Evolutionary conservation across 2,888 invertebrate genomes (phyloP).

Genomic region (Apodemia zela): DNA sequence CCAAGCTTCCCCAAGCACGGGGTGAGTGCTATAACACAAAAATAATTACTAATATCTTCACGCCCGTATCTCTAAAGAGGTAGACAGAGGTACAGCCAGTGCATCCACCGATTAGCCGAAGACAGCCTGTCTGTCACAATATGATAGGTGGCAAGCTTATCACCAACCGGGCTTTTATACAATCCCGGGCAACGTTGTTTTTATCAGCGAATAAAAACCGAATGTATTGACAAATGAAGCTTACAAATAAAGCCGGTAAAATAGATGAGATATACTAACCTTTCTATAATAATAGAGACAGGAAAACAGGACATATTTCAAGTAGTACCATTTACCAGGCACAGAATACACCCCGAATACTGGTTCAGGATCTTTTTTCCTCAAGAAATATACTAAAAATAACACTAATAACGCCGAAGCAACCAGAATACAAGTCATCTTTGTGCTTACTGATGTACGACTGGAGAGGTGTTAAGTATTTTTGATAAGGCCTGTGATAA

Average conservation of each 20-base stretch:
- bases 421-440: slow-evolving; percentile 10
- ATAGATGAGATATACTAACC: slow-evolving; percentile 57
- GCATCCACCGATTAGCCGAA: no score
- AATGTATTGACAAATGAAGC: no score
- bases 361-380: slow-evolving; percentile 62
- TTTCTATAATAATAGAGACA: slow-evolving; percentile 76
- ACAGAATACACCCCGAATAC: slow-evolving; percentile 81
- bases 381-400: slow-evolving; percentile 46
- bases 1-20: no score
- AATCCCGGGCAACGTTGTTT: no score
- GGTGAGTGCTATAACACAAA: no score
- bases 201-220: neutral
- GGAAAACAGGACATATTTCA: slow-evolving; percentile 81
- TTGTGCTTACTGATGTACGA: neutral
- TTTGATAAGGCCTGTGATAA: neutral
- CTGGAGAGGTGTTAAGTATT: neutral
- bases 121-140: no score
- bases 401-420: slow-evolving; percentile 33
- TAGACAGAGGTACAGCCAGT: no score
- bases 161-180: no score
- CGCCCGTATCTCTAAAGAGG: no score
- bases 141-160: no score
- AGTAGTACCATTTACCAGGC: slow-evolving; percentile 82
- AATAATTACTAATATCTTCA: no score
- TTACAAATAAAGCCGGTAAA: slow-evolving; percentile 1